Evolutionary conservation across 2,113 vertebrate species (phyloP), one percentile per base, ranked within the genome.

Genomic region (Scomber japonicus): DNA sequence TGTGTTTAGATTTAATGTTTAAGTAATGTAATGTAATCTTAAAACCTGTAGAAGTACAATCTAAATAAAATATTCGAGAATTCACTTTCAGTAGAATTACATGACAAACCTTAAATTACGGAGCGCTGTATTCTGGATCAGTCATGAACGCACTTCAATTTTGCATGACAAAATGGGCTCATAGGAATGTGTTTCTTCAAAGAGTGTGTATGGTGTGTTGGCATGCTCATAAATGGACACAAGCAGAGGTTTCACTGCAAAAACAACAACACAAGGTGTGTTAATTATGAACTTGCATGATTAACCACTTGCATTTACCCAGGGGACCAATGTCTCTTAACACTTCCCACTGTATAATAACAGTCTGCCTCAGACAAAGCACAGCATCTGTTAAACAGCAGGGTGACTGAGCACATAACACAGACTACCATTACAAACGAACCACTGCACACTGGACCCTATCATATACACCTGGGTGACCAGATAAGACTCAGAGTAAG

Each of bases 391-490:
- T 90, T 91, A 91, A 91, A 90, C 88, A 89, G 88, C 88, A 82
- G 89, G 89, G 71, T 83, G 87, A 88, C 89, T 84, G 82, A 89
- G 71, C 90, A 89, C 88, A 86, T 82, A 84, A 86, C 87, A 80
- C 82, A 87, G 63, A 86, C 84, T 63, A 84, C 82, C 80, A 90
- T 92, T 88, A 91, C 81, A 84, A 84, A 90, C 17, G 71, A 87
- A 91, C 84, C 80, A 57, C 67, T 88, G 87, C 89, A 71, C 83
- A 80, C 61, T 59, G 71, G 81, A 71, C 56, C 77, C 76, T 83
- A 88, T 88, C 86, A 86, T 82, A 79, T 76, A 89, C 92, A 92
- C 90, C 91, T 89, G 86, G 83, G 78, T 91, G 88, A 89, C 83
- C 87, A 93, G 91, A 94, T 94, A 94, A 93, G 84, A 53, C 83